phyloP scores from a whole-genome alignment of 2,797 vertebrate genomes.

The Trichosurus vulpecula region DNA sequence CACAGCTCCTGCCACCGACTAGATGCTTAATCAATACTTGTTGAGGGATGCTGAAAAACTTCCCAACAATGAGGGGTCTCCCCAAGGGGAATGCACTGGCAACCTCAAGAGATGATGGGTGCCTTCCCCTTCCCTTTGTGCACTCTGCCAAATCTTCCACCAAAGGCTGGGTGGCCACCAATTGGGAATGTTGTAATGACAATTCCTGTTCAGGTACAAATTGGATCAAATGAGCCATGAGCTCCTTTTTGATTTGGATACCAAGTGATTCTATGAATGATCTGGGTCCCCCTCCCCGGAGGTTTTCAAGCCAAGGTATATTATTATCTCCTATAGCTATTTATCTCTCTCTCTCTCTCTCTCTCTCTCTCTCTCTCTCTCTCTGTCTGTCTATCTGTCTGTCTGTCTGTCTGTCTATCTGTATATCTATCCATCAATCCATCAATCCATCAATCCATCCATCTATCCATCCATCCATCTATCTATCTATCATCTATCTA shows the following conservation, averaged over 20 bases:
- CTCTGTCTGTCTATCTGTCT: no score
- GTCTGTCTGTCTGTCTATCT: no score
- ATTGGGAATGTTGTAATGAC: not conserved
- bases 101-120: not conserved
- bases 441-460: no score
- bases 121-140: not conserved
- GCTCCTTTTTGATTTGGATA: not conserved
- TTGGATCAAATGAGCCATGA: not conserved
- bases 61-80: not conserved
- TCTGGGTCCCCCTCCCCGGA: not conserved
- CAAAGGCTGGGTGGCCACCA: not conserved
- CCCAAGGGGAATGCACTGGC: no score
- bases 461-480: no score
- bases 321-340: not conserved
- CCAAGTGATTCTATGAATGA: not conserved
- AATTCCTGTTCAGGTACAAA: not conserved
- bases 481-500: no score
- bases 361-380: no score
- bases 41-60: not conserved
- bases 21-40: not conserved
- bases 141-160: not conserved
- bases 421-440: no score
- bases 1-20: not conserved
- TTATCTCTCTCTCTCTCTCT: no score
- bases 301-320: not conserved